These are phyloP conservation scores for Caenorhabditis sinica DNA, from an alignment of 2,888 invertebrate species.

Conservation along the genomic window DNA sequence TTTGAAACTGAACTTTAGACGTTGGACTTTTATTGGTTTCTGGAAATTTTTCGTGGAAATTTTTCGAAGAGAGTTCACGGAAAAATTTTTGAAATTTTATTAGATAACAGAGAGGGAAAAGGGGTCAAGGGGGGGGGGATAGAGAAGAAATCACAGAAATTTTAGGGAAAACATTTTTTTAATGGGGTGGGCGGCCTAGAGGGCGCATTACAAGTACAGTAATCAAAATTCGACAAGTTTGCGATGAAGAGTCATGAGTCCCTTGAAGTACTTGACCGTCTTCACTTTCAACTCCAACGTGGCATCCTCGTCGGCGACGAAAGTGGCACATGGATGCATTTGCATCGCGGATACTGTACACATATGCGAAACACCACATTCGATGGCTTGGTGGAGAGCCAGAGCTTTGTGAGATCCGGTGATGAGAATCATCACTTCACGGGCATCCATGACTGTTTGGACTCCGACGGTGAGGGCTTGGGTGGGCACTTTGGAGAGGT, in stretches of 20 bases:
- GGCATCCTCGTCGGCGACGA: slow-evolving; percentile 98
- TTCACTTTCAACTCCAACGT: slow-evolving; percentile 92
- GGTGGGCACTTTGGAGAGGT: slow-evolving; percentile 93
- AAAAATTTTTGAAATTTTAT: too few species aligned
- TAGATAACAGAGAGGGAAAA: too few species aligned
- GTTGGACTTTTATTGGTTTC: too few species aligned
- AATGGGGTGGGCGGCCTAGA: too few species aligned
- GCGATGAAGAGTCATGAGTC: slow-evolving; percentile 84
- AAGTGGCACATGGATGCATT: slow-evolving; percentile 91
- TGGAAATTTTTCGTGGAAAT: too few species aligned
- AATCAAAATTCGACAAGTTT: slow-evolving; percentile 76
- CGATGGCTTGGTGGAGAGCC: slow-evolving; percentile 95
- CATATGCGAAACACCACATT: slow-evolving; percentile 99
- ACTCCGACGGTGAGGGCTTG: slow-evolving; percentile 96
- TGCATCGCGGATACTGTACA: slow-evolving; percentile 99
- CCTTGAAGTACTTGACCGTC: slow-evolving; percentile 98
- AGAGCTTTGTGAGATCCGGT: slow-evolving; percentile 97
- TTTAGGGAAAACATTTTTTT: too few species aligned
- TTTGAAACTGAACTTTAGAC: too few species aligned
- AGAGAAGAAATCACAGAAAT: too few species aligned
- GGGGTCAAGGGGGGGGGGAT: too few species aligned
- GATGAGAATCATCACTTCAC: slow-evolving; percentile 95
- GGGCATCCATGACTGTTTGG: slow-evolving; percentile 97
- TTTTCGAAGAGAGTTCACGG: too few species aligned
- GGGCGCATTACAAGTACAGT: too few species aligned